Conservation (phyloP, 2,797 vertebrate species). For the Sternarchorhynchus goeldii region DNA sequence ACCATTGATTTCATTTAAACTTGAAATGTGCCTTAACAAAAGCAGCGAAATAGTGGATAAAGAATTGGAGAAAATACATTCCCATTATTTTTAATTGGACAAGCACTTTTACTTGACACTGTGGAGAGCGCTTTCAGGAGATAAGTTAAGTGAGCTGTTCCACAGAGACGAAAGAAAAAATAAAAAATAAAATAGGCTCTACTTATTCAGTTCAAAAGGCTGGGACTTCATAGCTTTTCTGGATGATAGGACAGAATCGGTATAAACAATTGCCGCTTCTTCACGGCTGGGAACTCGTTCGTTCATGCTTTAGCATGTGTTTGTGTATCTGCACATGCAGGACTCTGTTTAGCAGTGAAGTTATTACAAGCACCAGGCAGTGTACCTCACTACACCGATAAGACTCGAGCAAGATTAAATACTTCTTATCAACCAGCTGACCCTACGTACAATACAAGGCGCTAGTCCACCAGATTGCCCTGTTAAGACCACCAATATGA, state of each 20-base stretch:
- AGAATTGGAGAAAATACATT: constrained; percentile 73
- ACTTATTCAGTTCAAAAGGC: constrained; percentile 66
- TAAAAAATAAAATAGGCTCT: constrained; percentile 60
- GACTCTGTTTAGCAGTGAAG: constrained; percentile 49
- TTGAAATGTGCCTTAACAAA: constrained; percentile 77
- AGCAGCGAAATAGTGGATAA: constrained; percentile 66
- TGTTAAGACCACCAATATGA: constrained; percentile 68
- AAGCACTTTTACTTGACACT: constrained; percentile 77
- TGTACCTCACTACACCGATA: constrained; percentile 48
- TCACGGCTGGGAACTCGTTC: constrained; percentile 48
- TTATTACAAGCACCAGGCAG: constrained; percentile 51
- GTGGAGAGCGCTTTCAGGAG: constrained; percentile 70
- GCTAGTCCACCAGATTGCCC: constrained; percentile 58
- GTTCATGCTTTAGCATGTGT: constrained; percentile 56
- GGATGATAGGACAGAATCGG: constrained; percentile 57
- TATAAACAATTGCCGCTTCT: constrained; percentile 66
- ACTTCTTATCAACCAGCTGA: constrained; percentile 55
- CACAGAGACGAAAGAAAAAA: constrained; percentile 65
- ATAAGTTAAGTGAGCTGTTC: constrained; percentile 76
- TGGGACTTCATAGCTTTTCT: constrained; percentile 61
- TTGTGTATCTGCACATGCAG: constrained; percentile 49
- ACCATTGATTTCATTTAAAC: constrained; percentile 80
- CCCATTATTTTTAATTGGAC: constrained; percentile 80
- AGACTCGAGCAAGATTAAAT: constrained; percentile 61
- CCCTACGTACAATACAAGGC: constrained; percentile 60